Evolutionary conservation across 2,797 vertebrate species (phyloP).

Genomic region (Lemur catta): DNA sequence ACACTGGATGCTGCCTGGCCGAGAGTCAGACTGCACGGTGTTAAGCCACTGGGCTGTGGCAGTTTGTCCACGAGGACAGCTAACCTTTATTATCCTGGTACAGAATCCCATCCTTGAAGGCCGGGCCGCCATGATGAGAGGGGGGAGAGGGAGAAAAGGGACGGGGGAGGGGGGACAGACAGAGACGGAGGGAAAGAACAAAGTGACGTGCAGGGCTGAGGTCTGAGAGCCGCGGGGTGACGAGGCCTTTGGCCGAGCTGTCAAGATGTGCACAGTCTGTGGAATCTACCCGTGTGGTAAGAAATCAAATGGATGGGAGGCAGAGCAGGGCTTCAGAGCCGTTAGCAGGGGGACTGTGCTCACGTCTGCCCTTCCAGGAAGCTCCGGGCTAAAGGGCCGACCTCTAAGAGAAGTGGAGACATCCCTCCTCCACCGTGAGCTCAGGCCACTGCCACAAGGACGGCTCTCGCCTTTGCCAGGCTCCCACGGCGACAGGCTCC

Average conservation of each 20-base stretch:
- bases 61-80: not conserved
- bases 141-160: no score
- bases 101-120: not conserved
- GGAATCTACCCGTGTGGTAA: not conserved
- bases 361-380: not conserved
- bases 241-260: no score
- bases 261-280: not conserved
- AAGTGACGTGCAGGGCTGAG: no score
- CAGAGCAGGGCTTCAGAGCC: not conserved
- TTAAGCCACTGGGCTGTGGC: not conserved
- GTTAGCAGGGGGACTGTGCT: not conserved
- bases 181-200: no score
- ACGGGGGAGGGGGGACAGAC: no score
- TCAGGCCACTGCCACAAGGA: not conserved
- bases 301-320: not conserved
- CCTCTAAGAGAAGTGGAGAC: not conserved
- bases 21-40: no score
- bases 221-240: no score
- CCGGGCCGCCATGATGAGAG: no score
- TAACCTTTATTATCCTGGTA: not conserved
- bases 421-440: not conserved
- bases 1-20: not conserved
- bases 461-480: not conserved
- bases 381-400: not conserved
- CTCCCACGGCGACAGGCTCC: not conserved